These are phyloP conservation scores for Vombatus ursinus DNA, from an alignment of 2,113 vertebrate species.

Conservation along the genomic window DNA sequence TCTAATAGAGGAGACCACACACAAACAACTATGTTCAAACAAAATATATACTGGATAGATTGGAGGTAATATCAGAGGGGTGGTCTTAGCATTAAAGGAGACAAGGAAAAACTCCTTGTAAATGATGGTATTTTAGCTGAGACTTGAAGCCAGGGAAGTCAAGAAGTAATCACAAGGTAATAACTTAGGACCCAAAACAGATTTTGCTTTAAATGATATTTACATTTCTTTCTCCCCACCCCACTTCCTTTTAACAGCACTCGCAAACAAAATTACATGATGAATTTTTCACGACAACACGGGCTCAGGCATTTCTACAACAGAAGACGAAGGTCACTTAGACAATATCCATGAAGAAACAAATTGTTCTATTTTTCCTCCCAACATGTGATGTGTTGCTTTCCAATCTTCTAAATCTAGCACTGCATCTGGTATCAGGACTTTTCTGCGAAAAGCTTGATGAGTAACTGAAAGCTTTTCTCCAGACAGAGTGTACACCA, in stretches of 20 bases:
- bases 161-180: not conserved
- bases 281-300: constrained; percentile 99
- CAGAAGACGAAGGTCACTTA: constrained; percentile 97
- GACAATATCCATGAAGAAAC: constrained; percentile 90
- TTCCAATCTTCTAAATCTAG: constrained; percentile 79
- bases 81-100: not conserved
- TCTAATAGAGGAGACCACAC: too few species aligned
- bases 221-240: constrained; percentile 75
- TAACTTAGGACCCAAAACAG: constrained; percentile 24
- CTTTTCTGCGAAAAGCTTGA: constrained; percentile 82
- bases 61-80: not conserved
- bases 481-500: constrained; percentile 82
- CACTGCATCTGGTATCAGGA: constrained; percentile 85
- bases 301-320: constrained; percentile 97
- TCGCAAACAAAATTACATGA: constrained; percentile 99
- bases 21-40: not conserved
- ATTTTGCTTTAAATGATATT: constrained; percentile 43
- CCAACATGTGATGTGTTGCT: constrained; percentile 85
- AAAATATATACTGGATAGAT: not conserved
- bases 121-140: not conserved
- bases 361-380: constrained; percentile 82
- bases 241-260: constrained; percentile 89
- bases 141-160: not conserved
- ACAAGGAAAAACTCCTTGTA: not conserved
- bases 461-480: constrained; percentile 83